Percentiles rank a stretch among this genome's conserved stretches.
phyloP scores from a whole-genome alignment of 2,797 vertebrate genomes.

The Cynodonichthys magdalenae region DNA sequence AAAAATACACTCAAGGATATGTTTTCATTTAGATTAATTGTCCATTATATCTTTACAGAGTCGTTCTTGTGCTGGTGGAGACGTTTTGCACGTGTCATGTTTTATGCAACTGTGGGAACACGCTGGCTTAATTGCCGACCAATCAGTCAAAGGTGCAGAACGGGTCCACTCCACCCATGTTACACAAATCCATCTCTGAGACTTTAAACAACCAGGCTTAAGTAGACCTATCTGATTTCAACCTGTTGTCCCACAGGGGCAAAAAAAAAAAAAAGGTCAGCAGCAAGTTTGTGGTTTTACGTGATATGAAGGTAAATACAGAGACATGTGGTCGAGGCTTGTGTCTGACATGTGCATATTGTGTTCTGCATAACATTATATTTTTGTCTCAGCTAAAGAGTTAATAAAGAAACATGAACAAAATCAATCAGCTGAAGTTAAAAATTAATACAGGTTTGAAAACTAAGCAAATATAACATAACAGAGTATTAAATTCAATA shows the following conservation, averaged over 20 bases:
- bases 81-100: slow-evolving; percentile 54
- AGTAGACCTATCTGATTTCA: slow-evolving; percentile 74
- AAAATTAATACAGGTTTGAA: slow-evolving; percentile 1
- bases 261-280: slow-evolving; percentile 64
- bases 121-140: slow-evolving; percentile 63
- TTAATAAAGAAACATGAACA: background rate
- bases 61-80: slow-evolving; percentile 17
- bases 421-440: slow-evolving; percentile 4
- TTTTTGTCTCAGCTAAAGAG: background rate
- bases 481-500: background rate
- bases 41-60: slow-evolving; percentile 10
- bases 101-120: slow-evolving; percentile 56
- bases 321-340: slow-evolving; percentile 2
- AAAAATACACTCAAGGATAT: background rate
- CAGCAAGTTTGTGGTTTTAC: slow-evolving; percentile 39
- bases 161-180: slow-evolving; percentile 31
- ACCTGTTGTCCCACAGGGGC: slow-evolving; percentile 42
- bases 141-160: slow-evolving; percentile 36
- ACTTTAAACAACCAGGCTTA: slow-evolving; percentile 68
- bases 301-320: slow-evolving; percentile 38
- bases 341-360: background rate
- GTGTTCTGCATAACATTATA: background rate
- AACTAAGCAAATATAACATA: background rate
- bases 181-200: slow-evolving; percentile 60
- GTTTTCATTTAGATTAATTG: too few relatives aligned